Percentiles rank a stretch among this genome's conserved stretches.
These are phyloP conservation scores for Eumaeus atala DNA, from an alignment of 1,140 invertebrate species.

Conservation along the genomic window DNA sequence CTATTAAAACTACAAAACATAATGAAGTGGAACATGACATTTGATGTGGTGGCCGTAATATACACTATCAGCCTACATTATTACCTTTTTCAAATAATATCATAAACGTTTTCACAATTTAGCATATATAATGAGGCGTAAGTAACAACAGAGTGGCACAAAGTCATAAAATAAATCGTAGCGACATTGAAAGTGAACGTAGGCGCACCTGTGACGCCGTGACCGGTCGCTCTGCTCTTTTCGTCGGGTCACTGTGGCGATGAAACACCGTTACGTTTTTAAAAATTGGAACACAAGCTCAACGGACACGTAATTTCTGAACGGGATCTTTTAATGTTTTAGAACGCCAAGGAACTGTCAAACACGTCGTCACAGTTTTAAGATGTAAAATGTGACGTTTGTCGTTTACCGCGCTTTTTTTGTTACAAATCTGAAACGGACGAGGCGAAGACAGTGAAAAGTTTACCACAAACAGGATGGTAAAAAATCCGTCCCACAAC, in stretches of 20 bases:
- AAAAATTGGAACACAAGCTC: constrained; percentile 27
- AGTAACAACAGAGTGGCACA: constrained; percentile 14
- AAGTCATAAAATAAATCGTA: constrained; percentile 47
- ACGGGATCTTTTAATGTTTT: constrained; percentile 4
- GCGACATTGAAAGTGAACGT: constrained; percentile 58
- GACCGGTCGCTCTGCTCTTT: constrained; percentile 48
- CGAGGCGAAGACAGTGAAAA: constrained; percentile 11
- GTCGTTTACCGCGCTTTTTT: constrained; percentile 9
- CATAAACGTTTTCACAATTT: constrained; percentile 4
- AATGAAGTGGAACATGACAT: no score
- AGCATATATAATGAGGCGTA: constrained; percentile 9
- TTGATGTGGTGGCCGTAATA: no score
- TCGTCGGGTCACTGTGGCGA: constrained; percentile 50
- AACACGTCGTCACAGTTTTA: background rate
- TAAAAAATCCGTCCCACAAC: constrained; percentile 37
- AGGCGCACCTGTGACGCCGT: constrained; percentile 55
- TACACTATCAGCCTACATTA: no score
- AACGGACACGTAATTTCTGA: constrained; percentile 5
- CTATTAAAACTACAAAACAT: no score
- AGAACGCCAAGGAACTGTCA: background rate
- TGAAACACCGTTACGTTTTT: constrained; percentile 47
- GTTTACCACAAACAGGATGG: constrained; percentile 27
- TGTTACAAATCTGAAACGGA: constrained; percentile 11
- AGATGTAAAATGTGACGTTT: constrained; percentile 13
- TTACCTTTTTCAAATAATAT: background rate